These are phyloP conservation scores for Drosophila nigromelanica DNA, from an alignment of 1,140 invertebrate species.

Conservation along the genomic window DNA sequence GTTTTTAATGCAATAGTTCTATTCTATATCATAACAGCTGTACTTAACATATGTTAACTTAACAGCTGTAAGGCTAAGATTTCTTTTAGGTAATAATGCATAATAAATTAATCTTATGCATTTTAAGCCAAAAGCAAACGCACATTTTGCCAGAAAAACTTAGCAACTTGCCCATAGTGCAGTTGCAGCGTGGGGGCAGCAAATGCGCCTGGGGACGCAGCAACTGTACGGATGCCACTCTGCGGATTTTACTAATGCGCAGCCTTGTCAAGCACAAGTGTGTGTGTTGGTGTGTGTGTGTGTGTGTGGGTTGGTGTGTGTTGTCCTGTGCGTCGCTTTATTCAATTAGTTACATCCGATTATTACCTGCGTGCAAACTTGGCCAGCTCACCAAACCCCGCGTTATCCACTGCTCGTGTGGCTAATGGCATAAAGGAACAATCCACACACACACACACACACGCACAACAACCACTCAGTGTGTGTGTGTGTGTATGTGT, in stretches of 20 bases:
- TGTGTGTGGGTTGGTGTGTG: constrained; percentile 32
- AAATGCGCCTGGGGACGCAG: constrained; percentile 17
- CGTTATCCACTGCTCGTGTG: constrained; percentile 13
- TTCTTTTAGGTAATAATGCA: too few relatives aligned
- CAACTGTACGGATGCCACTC: constrained; percentile 35
- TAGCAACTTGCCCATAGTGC: too few relatives aligned
- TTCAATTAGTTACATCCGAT: constrained; percentile 81
- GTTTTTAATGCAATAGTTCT: too few relatives aligned
- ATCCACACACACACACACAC: constrained; percentile 16
- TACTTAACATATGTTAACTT: too few relatives aligned
- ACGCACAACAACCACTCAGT: not conserved
- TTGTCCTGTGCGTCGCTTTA: constrained; percentile 71
- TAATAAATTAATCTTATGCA: too few relatives aligned
- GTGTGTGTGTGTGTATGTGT: constrained; percentile 23
- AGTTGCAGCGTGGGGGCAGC: not conserved
- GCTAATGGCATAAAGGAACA: constrained; percentile 50
- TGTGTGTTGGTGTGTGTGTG: not conserved
- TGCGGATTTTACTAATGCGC: constrained; percentile 57
- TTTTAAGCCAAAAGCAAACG: too few relatives aligned
- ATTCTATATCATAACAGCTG: too few relatives aligned
- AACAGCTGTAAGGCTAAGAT: too few relatives aligned
- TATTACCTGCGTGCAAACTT: constrained; percentile 68
- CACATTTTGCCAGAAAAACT: too few relatives aligned
- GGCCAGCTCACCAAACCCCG: constrained; percentile 9
- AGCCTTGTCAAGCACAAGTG: constrained; percentile 15